A percentile compares a stretch with the other conserved stretches of the same genome.
Conservation (phyloP, 2,888 invertebrate species). For the Drosophila diplacantha region DNA sequence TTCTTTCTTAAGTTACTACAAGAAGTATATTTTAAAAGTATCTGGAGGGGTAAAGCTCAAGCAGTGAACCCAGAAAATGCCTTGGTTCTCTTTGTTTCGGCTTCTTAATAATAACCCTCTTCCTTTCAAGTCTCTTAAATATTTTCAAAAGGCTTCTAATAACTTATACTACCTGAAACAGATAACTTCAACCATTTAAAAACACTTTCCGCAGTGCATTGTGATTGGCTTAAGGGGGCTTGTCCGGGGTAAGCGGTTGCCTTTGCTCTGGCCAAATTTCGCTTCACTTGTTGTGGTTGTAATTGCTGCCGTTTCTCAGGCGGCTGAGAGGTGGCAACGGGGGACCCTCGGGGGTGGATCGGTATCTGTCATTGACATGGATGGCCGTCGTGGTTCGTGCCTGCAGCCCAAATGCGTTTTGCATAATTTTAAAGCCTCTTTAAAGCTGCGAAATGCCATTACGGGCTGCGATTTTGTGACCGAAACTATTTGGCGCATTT, state of each 20-base stretch:
- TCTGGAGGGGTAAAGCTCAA: background rate
- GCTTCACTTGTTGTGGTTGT: slow-evolving; percentile 36
- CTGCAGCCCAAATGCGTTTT: slow-evolving; percentile 60
- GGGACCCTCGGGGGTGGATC: slow-evolving; percentile 19
- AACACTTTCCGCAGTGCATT: background rate
- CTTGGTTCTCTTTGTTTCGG: background rate
- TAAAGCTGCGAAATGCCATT: slow-evolving; percentile 46
- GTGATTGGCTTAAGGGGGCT: slow-evolving; percentile 5
- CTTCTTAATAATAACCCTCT: background rate
- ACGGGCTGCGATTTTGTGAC: slow-evolving; percentile 24
- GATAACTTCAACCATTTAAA: too few relatives aligned
- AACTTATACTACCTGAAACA: too few relatives aligned
- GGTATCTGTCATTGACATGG: slow-evolving; percentile 36
- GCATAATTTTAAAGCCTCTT: slow-evolving; percentile 48
- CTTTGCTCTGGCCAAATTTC: slow-evolving; percentile 39
- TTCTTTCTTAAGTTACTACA: background rate
- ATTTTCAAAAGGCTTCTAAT: background rate
- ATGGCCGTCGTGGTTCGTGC: slow-evolving; percentile 40
- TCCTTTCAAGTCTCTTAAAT: background rate
- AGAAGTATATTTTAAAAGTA: background rate
- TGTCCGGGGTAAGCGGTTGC: slow-evolving; percentile 10
- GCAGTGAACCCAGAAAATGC: background rate
- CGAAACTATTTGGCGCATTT: slow-evolving; percentile 15
- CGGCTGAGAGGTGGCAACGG: slow-evolving; percentile 47
- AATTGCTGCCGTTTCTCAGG: slow-evolving; percentile 47